A percentile compares a stretch with the other conserved stretches of the same genome.
Conservation (phyloP, 2,797 vertebrate species). For the Epinephelus awoara region DNA sequence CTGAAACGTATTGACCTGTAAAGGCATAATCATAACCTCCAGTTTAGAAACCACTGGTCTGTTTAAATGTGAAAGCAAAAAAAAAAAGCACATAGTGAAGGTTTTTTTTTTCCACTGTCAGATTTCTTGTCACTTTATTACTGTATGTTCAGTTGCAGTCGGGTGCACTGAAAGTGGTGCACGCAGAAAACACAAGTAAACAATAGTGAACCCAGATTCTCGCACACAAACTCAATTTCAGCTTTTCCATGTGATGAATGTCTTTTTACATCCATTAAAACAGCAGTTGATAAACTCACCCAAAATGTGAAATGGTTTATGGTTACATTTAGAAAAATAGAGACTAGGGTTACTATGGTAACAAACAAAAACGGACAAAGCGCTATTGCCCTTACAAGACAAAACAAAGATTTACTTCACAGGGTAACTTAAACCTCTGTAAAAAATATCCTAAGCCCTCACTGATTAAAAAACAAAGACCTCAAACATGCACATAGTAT, state of each 20-base stretch:
- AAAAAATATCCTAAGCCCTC: slow-evolving; percentile 30
- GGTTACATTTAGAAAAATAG: slow-evolving; percentile 11
- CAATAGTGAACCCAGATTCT: slow-evolving; percentile 15
- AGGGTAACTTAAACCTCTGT: slow-evolving; percentile 1
- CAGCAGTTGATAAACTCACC: slow-evolving; percentile 20
- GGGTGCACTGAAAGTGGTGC: slow-evolving; percentile 22
- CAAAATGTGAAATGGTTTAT: slow-evolving; percentile 5
- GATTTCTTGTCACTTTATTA: slow-evolving; percentile 62
- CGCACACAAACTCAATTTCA: slow-evolving; percentile 6
- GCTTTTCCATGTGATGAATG: background rate
- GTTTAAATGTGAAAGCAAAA: background rate
- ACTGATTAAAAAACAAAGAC: slow-evolving; percentile 7
- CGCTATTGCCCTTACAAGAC: slow-evolving; percentile 42
- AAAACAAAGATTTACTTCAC: slow-evolving; percentile 13
- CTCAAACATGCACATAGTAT: slow-evolving; percentile 10
- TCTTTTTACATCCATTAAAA: slow-evolving; percentile 38
- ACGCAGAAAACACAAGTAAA: slow-evolving; percentile 32
- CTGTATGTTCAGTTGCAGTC: slow-evolving; percentile 21
- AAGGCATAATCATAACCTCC: background rate
- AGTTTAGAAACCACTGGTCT: background rate
- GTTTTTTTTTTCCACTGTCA: background rate
- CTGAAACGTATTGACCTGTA: background rate
- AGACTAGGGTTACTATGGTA: background rate
- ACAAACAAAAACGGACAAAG: slow-evolving; percentile 52
- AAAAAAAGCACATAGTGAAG: background rate